These are phyloP conservation scores for Aphaenogaster rudis DNA, from an alignment of 1,140 invertebrate species.

Conservation along the genomic window DNA sequence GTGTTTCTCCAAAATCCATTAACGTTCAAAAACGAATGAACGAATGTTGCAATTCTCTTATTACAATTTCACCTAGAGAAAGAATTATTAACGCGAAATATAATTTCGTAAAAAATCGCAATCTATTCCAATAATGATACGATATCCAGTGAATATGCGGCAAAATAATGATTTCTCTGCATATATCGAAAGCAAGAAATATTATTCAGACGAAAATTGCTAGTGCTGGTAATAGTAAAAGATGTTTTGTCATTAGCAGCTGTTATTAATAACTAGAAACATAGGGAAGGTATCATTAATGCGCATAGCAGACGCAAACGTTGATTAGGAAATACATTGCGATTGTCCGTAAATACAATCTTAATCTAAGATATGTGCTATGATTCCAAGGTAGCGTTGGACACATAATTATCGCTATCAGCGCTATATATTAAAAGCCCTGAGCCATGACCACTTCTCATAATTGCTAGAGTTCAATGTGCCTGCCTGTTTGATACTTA, in stretches of 20 bases:
- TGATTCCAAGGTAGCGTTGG: slow-evolving; percentile 13
- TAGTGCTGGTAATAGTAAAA: background rate
- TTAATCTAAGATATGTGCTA: background rate
- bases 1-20: background rate
- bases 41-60: background rate
- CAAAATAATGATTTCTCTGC: background rate
- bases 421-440: slow-evolving; percentile 25
- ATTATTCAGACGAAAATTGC: background rate
- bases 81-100: background rate
- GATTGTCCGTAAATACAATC: background rate
- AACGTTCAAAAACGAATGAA: background rate
- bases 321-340: slow-evolving; percentile 7
- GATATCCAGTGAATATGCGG: background rate
- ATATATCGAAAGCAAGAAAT: background rate
- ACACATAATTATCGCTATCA: slow-evolving; percentile 32
- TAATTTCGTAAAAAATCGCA: background rate
- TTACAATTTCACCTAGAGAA: background rate
- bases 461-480: slow-evolving; percentile 52
- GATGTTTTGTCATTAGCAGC: background rate
- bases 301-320: background rate
- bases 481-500: slow-evolving; percentile 3
- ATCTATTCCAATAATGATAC: background rate
- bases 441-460: slow-evolving; percentile 20
- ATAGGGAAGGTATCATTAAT: background rate
- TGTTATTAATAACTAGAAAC: background rate